Evolutionary conservation across 2,113 vertebrate genomes (phyloP).

Genomic region (Saimiri boliviensis): DNA sequence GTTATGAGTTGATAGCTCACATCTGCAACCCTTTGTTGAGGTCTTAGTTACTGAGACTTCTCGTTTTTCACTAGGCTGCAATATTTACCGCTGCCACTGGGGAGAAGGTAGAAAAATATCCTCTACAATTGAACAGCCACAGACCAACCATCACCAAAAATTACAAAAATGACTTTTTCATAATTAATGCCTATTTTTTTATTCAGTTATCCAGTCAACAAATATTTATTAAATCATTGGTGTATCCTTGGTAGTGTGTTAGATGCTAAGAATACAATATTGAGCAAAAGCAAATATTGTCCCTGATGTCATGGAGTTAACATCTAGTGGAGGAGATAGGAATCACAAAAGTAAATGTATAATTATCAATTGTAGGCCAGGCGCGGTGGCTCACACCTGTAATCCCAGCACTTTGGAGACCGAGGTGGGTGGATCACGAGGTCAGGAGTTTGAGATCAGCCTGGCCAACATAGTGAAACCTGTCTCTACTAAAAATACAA

Average conservation of each 20-base stretch:
- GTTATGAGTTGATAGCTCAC: background rate
- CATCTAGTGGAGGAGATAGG: background rate
- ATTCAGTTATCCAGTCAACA: background rate
- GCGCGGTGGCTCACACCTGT: too few relatives aligned
- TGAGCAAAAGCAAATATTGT: background rate
- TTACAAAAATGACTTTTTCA: background rate
- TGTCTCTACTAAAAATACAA: too few relatives aligned
- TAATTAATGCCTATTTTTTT: background rate
- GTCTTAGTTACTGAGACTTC: background rate
- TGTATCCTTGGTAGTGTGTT: background rate
- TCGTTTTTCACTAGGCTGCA: conserved; percentile 18
- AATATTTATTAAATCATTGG: conserved; percentile 15
- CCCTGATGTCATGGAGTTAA: background rate
- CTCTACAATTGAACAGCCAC: background rate
- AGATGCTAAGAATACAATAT: background rate
- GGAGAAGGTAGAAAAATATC: background rate
- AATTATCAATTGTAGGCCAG: background rate
- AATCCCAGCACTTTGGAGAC: too few relatives aligned
- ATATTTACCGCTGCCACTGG: background rate
- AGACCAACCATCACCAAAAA: background rate
- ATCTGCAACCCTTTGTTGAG: background rate
- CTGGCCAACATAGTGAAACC: too few relatives aligned
- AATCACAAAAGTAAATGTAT: background rate
- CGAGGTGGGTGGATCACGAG: too few relatives aligned
- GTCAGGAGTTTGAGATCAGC: too few relatives aligned